Base-by-base conservation (phyloP, 2,888 invertebrate species). In the Creontiades dilutus region DNA sequence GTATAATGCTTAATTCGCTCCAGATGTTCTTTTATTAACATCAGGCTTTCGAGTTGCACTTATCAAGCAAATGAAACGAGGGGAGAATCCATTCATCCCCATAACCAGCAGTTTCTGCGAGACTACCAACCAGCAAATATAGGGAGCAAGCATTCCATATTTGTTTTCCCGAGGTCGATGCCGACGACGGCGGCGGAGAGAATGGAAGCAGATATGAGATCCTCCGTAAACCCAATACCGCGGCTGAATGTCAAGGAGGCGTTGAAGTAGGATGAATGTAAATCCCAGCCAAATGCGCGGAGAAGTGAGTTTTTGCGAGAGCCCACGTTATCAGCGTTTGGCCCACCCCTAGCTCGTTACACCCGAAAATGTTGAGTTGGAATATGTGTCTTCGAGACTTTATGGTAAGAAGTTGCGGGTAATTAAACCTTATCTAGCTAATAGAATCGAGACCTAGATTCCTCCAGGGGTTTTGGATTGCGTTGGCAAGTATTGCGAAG, bases 201-300 rank as follows among this genome's bases (percentile, higher is more conserved):
- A 68, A 68, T 68, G 68, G 68, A 68, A 68, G 68, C 68, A 68
- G 68, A 68, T 68, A 68, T 68, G 68, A 68, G 23, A 68, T 68
- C 68, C 68, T 23, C 27, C 68, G 23, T 68, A 68, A 68, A 68
- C 68, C 68, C 23, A 68, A 68, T 68, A 68, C 68, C 68, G 68
- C 19, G 23, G 68, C 68, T 68, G 68, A 68, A 68, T 23, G 68
- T 68, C 68, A 68, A 68, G 68, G 23, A 68, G 68, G 68, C 68
- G 11, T 23, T 68, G 68, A 68, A 68, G 68, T 68, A 23, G 23
- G 68, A 68, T 68, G 23, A 68, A 23, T 68, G 68, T 19, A 19
- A 68, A 68, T 68, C 68, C 68, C 68, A 11, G 23, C 68, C 68
- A 68, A 68, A 68, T 68, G 68, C 13, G 68, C 11, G 68, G 19